phyloP scores from a whole-genome alignment of 2,113 vertebrate species.

The Cyanoramphus novaezelandiae region DNA sequence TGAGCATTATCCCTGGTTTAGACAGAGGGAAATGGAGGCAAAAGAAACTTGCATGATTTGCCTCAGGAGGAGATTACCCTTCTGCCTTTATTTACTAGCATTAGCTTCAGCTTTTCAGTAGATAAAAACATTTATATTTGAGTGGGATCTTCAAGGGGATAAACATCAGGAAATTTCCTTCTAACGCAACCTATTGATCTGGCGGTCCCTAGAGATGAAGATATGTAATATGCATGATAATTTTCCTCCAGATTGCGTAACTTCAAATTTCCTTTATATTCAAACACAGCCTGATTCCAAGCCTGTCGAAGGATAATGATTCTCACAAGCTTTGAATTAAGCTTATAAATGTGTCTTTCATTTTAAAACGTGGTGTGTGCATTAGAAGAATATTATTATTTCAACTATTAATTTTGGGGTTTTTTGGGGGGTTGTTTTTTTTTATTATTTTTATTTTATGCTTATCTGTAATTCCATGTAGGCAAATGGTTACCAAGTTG shows the following conservation, averaged over 20 bases:
- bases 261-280: constrained; percentile 12
- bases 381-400: not conserved
- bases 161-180: constrained; percentile 48
- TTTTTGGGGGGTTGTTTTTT: not conserved
- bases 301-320: not conserved
- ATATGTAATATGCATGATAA: not conserved
- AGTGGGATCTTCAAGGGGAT: not conserved
- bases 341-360: not conserved
- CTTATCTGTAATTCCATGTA: not conserved
- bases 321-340: not conserved
- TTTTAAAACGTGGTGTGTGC: not conserved
- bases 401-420: not conserved
- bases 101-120: not conserved
- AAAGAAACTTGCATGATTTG: not conserved
- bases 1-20: constrained; percentile 28
- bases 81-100: not conserved
- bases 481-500: not conserved
- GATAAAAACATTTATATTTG: not conserved
- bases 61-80: constrained; percentile 37
- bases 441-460: not conserved
- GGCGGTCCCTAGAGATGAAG: not conserved
- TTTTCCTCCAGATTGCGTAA: not conserved
- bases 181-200: constrained; percentile 4
- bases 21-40: constrained; percentile 32
- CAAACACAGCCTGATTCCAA: not conserved